phyloP scores from a whole-genome alignment of 1,140 invertebrate genomes.

The Pissodes strobi region DNA sequence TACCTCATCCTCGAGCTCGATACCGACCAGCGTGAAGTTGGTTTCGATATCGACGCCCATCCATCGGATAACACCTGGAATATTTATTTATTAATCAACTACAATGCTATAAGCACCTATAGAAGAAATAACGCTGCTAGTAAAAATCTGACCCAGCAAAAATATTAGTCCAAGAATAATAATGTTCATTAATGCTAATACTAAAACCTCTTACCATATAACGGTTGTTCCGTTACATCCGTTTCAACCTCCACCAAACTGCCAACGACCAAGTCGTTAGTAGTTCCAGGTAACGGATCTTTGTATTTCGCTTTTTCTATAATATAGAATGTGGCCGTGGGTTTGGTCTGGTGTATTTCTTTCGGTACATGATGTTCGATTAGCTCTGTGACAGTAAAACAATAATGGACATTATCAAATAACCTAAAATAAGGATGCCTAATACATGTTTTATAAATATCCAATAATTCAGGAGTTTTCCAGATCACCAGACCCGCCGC shows the following conservation, averaged over 20 bases:
- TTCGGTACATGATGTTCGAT: slow-evolving; percentile 15
- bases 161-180: no score
- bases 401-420: no score
- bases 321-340: slow-evolving; percentile 39
- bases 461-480: no score
- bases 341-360: slow-evolving; percentile 10
- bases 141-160: no score
- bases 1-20: slow-evolving; percentile 78
- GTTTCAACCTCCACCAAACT: slow-evolving; percentile 74
- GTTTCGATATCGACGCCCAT: slow-evolving; percentile 65
- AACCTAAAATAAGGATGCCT: no score
- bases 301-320: slow-evolving; percentile 45
- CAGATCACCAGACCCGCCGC: no score
- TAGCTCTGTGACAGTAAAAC: no score
- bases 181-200: no score
- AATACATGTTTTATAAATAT: no score
- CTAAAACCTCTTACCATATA: slow-evolving; percentile 67
- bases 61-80: slow-evolving; percentile 88
- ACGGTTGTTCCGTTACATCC: slow-evolving; percentile 60
- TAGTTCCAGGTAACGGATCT: slow-evolving; percentile 45
- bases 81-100: no score
- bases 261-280: slow-evolving; percentile 68
- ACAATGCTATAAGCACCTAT: no score
- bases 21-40: slow-evolving; percentile 59
- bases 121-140: no score